A percentile compares a stretch with the other conserved stretches of the same genome.
phyloP scores from a whole-genome alignment of 2,888 invertebrate species.

The Dryomyza anilis region DNA sequence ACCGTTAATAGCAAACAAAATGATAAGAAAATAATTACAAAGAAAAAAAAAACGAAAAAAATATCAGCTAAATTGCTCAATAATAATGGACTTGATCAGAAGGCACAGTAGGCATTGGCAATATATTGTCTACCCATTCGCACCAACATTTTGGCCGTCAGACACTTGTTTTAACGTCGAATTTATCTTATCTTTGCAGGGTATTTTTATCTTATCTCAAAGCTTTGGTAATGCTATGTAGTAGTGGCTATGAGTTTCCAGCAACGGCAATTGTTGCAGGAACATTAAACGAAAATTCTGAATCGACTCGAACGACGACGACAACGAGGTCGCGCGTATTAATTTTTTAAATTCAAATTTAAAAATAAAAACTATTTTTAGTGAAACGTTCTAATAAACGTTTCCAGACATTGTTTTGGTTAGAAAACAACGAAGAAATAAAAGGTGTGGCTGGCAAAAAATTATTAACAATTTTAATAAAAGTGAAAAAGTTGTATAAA shows the following conservation, averaged over 20 bases:
- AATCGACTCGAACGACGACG: constrained; percentile 21
- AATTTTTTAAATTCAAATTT: background rate
- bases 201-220: constrained; percentile 15
- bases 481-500: background rate
- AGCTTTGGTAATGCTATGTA: constrained; percentile 22
- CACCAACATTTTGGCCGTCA: background rate
- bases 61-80: constrained; percentile 6
- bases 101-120: background rate
- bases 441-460: background rate
- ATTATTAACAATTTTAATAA: background rate
- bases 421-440: background rate
- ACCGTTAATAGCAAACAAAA: constrained; percentile 11
- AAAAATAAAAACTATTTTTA: background rate
- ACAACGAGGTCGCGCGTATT: constrained; percentile 21
- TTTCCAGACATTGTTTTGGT: background rate
- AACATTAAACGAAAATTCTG: constrained; percentile 10
- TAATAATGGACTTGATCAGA: background rate
- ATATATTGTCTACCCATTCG: background rate
- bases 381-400: background rate
- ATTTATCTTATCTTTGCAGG: constrained; percentile 22
- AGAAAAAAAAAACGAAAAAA: background rate
- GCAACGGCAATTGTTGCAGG: no score
- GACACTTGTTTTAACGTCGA: background rate
- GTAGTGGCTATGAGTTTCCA: no score
- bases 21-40: constrained; percentile 6